Evolutionary conservation across 2,113 vertebrate genomes (phyloP).

Genomic region (Nothoprocta pentlandii): DNA sequence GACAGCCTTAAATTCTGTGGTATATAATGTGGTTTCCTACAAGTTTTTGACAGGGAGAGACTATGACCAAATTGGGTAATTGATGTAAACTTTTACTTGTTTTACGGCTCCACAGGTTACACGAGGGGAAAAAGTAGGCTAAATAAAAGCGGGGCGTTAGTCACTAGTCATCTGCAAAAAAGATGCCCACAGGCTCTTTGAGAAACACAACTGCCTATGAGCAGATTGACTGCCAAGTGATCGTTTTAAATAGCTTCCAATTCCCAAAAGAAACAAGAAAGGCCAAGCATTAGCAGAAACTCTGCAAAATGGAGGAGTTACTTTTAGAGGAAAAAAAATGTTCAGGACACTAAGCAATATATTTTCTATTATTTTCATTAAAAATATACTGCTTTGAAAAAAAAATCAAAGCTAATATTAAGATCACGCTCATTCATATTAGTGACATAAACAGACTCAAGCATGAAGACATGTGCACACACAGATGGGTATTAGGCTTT

Average conservation of each 20-base stretch:
- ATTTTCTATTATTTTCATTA: background rate
- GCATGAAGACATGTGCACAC: background rate
- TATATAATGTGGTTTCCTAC: background rate
- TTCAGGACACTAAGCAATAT: background rate
- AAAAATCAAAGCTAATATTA: background rate
- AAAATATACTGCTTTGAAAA: background rate
- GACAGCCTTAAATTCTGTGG: background rate
- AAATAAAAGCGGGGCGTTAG: background rate
- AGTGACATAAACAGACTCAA: background rate
- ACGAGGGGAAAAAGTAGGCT: background rate
- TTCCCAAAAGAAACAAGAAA: background rate
- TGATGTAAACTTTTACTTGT: background rate
- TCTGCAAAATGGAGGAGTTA: background rate
- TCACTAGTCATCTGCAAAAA: background rate
- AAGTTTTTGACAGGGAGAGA: background rate
- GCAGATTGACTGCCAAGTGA: background rate
- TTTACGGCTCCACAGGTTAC: background rate
- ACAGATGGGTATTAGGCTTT: background rate
- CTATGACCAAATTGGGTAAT: background rate
- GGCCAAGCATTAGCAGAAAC: background rate
- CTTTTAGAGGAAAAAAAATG: background rate
- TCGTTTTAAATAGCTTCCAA: background rate
- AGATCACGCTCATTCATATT: background rate
- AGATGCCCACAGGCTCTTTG: background rate
- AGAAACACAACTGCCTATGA: background rate